Evolutionary conservation across 2,888 invertebrate genomes (phyloP).

Genomic region (Aradus depressus): DNA sequence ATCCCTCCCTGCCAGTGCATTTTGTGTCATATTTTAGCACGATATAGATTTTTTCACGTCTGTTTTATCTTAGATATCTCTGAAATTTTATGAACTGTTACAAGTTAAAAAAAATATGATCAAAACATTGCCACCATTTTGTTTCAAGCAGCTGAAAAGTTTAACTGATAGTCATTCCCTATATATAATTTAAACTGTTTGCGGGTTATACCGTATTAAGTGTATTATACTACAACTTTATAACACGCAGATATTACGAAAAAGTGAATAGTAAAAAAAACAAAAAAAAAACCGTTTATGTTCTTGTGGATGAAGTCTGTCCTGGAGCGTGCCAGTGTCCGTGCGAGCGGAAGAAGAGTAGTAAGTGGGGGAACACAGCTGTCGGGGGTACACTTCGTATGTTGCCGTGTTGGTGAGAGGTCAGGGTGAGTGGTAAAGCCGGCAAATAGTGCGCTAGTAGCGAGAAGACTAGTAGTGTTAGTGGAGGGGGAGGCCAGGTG

Average conservation of each 20-base stretch:
- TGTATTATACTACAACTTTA: not conserved
- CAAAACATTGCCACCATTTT: too few relatives aligned
- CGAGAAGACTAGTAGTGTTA: constrained; percentile 14
- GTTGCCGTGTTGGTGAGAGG: not conserved
- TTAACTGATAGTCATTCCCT: too few relatives aligned
- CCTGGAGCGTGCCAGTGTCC: not conserved
- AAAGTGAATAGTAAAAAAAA: not conserved
- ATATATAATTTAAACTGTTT: not conserved
- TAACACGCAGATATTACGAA: too few relatives aligned
- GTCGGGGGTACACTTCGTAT: not conserved
- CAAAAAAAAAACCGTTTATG: not conserved
- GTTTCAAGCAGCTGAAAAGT: too few relatives aligned
- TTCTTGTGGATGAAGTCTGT: not conserved
- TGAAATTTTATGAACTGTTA: too few relatives aligned
- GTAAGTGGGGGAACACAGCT: not conserved
- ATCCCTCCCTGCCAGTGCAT: too few relatives aligned
- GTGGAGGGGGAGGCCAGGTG: constrained; percentile 7
- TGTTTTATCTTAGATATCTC: too few relatives aligned
- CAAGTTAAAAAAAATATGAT: too few relatives aligned
- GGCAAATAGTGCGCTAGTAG: constrained; percentile 7
- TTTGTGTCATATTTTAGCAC: too few relatives aligned
- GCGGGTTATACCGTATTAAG: not conserved
- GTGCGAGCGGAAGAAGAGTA: constrained; percentile 1
- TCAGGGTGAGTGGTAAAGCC: constrained; percentile 10
- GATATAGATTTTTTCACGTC: too few relatives aligned